Percentiles rank a stretch among this genome's conserved stretches.
Evolutionary conservation across 2,888 invertebrate species (phyloP).

Genomic region (Gari tellinella): DNA sequence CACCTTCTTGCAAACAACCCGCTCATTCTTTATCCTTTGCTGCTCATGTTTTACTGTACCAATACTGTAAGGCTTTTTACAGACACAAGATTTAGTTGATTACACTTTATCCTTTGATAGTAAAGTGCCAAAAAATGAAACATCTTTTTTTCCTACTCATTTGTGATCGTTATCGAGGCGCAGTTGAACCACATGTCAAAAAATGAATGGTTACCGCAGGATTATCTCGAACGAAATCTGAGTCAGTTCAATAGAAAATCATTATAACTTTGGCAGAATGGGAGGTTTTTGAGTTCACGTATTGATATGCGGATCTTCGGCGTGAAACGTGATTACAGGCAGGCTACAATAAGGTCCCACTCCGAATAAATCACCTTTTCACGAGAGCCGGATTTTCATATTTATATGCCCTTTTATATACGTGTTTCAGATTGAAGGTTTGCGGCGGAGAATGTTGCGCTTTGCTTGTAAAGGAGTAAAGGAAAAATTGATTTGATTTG

Average conservation of each 20-base stretch:
- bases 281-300: conserved; percentile 5
- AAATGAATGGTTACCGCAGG: background rate
- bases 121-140: no score
- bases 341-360: conserved; percentile 18
- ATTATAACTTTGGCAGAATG: background rate
- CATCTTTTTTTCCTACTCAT: no score
- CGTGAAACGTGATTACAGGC: conserved; percentile 11
- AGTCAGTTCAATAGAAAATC: conserved; percentile 3
- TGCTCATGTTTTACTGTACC: no score
- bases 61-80: no score
- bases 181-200: no score
- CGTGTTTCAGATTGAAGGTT: conserved; percentile 26
- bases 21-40: no score
- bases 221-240: conserved; percentile 5
- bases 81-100: no score
- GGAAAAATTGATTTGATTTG: no score
- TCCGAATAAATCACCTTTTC: conserved; percentile 31
- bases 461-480: background rate
- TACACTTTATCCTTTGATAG: no score
- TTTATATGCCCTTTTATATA: conserved; percentile 33
- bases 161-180: no score
- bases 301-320: conserved; percentile 6
- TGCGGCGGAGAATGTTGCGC: conserved; percentile 3
- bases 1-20: no score
- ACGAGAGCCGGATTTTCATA: conserved; percentile 20